phyloP scores from a whole-genome alignment of 2,888 invertebrate genomes.

The Apodemia mormo region DNA sequence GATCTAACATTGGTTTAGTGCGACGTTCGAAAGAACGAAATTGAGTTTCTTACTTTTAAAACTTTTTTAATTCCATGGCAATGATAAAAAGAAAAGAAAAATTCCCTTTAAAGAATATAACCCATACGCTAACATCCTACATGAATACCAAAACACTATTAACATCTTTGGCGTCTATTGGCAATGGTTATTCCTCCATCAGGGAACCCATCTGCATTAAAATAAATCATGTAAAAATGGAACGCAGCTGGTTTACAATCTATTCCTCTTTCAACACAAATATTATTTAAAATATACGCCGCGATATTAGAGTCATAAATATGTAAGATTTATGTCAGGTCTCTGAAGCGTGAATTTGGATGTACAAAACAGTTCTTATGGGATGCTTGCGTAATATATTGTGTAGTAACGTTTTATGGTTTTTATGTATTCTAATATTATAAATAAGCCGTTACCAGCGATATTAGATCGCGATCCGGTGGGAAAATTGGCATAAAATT shows the following conservation, averaged over 20 bases:
- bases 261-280: not conserved
- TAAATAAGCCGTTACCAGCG: rapidly evolving
- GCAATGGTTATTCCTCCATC: too few relatives aligned
- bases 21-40: too few relatives aligned
- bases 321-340: not conserved
- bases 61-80: too few relatives aligned
- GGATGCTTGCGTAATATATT: not conserved
- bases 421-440: not conserved
- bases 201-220: not conserved
- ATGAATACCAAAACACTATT: too few relatives aligned
- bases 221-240: not conserved
- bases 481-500: not conserved
- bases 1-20: too few relatives aligned
- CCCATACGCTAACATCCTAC: too few relatives aligned
- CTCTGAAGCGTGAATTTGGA: constrained; percentile 9
- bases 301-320: not conserved
- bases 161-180: too few relatives aligned
- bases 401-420: not conserved
- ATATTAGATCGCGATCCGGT: not conserved
- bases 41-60: too few relatives aligned
- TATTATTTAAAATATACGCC: not conserved
- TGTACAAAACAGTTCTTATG: not conserved
- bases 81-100: too few relatives aligned
- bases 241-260: not conserved
- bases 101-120: too few relatives aligned